These are phyloP conservation scores for Orgyia antiqua DNA, from an alignment of 2,888 invertebrate genomes.

Conservation along the genomic window DNA sequence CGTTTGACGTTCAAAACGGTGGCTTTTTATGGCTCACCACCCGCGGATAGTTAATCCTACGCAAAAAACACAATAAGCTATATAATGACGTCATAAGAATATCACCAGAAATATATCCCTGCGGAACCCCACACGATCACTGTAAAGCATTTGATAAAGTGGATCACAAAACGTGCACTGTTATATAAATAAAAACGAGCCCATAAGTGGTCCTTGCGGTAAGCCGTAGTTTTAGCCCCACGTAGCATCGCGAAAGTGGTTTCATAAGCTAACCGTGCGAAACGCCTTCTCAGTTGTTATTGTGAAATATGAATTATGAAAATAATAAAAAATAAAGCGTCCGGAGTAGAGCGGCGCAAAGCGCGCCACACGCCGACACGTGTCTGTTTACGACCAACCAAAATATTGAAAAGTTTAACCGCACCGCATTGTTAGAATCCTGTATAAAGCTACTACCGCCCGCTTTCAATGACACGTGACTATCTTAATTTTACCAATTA, in stretches of 20 bases:
- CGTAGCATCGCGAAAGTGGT: conserved; percentile 53
- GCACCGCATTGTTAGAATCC: conserved; percentile 37
- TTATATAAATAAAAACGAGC: conserved; percentile 70
- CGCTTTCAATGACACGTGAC: conserved; percentile 63
- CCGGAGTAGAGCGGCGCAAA: conserved; percentile 60
- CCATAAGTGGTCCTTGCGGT: conserved; percentile 71
- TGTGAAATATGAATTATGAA: conserved; percentile 77
- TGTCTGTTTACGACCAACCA: conserved; percentile 49
- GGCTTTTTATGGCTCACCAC: conserved; percentile 57
- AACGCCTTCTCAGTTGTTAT: conserved; percentile 75
- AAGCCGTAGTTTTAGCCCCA: conserved; percentile 45
- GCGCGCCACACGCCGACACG: conserved; percentile 69
- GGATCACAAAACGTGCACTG: conserved; percentile 70
- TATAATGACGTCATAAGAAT: conserved; percentile 44
- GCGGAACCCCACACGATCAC: conserved; percentile 41
- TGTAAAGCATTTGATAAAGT: conserved; percentile 74
- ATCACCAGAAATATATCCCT: conserved; percentile 66
- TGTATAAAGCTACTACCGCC: conserved; percentile 11
- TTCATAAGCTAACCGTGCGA: conserved; percentile 75
- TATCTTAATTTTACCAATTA: conserved; percentile 59
- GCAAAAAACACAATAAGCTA: conserved; percentile 72
- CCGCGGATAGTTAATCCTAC: conserved; percentile 59
- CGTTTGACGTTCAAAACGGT: conserved; percentile 40
- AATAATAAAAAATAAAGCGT: conserved; percentile 74
- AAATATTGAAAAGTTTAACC: conserved; percentile 76